These are phyloP conservation scores for Gnathonemus longibarbis DNA, from an alignment of 2,113 vertebrate species.

Conservation along the genomic window DNA sequence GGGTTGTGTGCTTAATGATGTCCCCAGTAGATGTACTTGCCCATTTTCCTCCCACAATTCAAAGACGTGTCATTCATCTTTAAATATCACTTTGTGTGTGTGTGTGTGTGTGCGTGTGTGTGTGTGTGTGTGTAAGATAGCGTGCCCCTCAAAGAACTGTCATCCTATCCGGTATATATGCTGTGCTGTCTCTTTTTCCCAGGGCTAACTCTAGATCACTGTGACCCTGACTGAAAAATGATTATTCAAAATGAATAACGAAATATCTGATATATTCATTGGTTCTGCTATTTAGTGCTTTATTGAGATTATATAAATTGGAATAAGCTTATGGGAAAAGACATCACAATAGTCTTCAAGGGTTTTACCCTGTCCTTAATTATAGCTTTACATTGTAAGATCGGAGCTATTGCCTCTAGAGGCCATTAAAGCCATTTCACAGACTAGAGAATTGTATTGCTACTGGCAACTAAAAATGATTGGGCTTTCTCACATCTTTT, in stretches of 20 bases:
- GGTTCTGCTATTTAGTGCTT: not conserved
- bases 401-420: not conserved
- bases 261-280: not conserved
- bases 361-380: constrained; percentile 7
- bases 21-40: not conserved
- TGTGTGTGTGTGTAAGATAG: not conserved
- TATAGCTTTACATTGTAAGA: constrained; percentile 14
- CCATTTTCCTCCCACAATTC: not conserved
- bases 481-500: not conserved
- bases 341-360: constrained; percentile 1
- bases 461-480: constrained; percentile 10
- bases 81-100: not conserved
- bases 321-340: constrained; percentile 4
- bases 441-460: constrained; percentile 5
- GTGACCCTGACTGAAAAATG: not conserved
- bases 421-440: constrained; percentile 18
- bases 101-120: not conserved
- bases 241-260: constrained; percentile 4
- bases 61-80: not conserved
- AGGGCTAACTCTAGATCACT: not conserved
- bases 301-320: not conserved
- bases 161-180: not conserved
- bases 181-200: not conserved
- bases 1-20: not conserved
- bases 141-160: not conserved